Base-by-base conservation (phyloP, 2,797 vertebrate genomes). In the Notoglanidium macrostoma region DNA sequence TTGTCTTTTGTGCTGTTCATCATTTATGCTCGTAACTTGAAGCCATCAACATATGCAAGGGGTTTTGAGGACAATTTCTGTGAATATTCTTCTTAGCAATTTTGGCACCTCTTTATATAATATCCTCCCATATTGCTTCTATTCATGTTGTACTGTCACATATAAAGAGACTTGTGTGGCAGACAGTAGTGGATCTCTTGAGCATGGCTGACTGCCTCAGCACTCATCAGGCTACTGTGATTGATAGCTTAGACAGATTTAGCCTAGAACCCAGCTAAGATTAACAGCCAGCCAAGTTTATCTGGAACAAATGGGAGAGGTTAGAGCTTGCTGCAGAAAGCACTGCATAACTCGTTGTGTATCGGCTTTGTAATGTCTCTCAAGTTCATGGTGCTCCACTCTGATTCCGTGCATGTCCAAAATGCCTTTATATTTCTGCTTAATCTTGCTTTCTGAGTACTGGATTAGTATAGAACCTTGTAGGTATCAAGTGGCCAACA, bases 261-360 rank as follows among this genome's bases (percentile, higher is more conserved):
- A 83, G 88, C 44, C 44, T 84, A 70, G 59, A 85, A 90, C 63
- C 44, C 70, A 63, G 68, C 74, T 59, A 70, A 89, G 89, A 91
- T 88, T 90, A 90, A 90, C 81, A 46, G 29, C 74, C 57, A 29
- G 54, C 83, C 74, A 88, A 89, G 68, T 89, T 88, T 85, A 89
- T 79, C 74, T 23, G 44, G 72, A 89, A 88, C 83, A 86, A 87
- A 89, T 81, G 78, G 85, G 73, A 78, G 65, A 83, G 83, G 74
- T 49, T 89, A 32, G 26, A 65, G 6, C 29, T 23, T 26, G 5
- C 46, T 12, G 57, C 29, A 77, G 86, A 54, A 63, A 8, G 67
- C 29, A 17, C 51, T 40, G 40, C 40, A 40, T 40, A 40, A 40
- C 40, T 72, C 40, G 19, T 44, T 35, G 61, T 79, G 7, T 63